Percentiles rank a stretch among this genome's conserved stretches.
Conservation (phyloP, 2,113 vertebrate species). For the Alligator mississippiensis region DNA sequence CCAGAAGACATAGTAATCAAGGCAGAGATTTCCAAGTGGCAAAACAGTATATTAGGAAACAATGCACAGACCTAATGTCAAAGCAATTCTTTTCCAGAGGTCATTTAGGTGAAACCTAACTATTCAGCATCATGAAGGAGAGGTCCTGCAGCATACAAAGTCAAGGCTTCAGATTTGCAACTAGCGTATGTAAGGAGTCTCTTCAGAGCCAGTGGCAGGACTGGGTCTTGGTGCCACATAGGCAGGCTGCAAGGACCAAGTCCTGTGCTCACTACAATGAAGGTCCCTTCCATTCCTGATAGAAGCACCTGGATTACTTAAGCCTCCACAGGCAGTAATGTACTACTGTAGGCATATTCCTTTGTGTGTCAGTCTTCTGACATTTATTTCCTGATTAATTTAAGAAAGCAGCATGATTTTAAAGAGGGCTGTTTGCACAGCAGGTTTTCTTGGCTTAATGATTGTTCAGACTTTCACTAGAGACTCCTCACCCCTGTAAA, state of each 20-base stretch:
- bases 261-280: background rate
- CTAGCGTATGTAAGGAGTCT: background rate
- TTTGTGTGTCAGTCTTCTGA: too few species aligned
- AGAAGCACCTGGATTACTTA: too few species aligned
- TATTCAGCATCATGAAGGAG: too few species aligned
- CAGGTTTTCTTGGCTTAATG: background rate
- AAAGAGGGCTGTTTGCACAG: background rate
- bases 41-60: background rate
- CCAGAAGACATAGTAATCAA: background rate
- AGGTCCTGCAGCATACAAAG: too few species aligned
- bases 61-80: too few species aligned
- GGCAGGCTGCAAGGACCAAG: background rate
- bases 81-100: too few species aligned
- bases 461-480: background rate
- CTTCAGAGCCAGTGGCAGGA: background rate
- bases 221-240: rapidly evolving
- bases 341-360: too few species aligned
- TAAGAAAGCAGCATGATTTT: background rate
- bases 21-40: background rate
- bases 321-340: too few species aligned
- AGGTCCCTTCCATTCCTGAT: background rate
- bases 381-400: background rate
- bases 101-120: too few species aligned
- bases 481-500: rapidly evolving
- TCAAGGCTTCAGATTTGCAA: too few species aligned